Percentiles rank a stretch among this genome's conserved stretches.
Evolutionary conservation across 2,797 vertebrate genomes (phyloP).

Genomic region (Craterocephalus amniculus): DNA sequence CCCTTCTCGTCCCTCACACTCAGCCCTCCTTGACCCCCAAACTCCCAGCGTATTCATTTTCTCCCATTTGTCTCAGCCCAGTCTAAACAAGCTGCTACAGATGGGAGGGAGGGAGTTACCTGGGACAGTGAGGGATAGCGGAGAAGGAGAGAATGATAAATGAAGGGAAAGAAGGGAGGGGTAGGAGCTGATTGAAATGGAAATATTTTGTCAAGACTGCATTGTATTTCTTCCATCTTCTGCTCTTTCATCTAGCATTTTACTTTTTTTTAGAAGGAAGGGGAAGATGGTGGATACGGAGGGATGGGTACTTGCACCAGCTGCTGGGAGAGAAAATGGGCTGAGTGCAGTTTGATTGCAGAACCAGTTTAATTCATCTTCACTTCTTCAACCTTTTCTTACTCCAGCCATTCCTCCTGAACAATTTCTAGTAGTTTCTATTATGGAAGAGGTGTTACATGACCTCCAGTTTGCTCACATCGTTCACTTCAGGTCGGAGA

Average conservation of each 20-base stretch:
- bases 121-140: slow-evolving; percentile 51
- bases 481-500: too few species aligned
- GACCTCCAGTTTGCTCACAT: not conserved
- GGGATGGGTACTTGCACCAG: slow-evolving; percentile 18
- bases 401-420: not conserved
- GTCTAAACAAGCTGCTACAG: slow-evolving; percentile 77
- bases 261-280: slow-evolving; percentile 2
- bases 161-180: slow-evolving; percentile 40
- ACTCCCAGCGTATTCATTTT: slow-evolving; percentile 68
- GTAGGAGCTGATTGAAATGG: slow-evolving; percentile 54
- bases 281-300: slow-evolving; percentile 23
- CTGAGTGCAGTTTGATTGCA: slow-evolving; percentile 28
- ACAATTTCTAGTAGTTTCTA: slow-evolving; percentile 3
- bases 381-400: not conserved
- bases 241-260: slow-evolving; percentile 43
- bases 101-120: slow-evolving; percentile 21
- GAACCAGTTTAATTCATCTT: slow-evolving; percentile 13
- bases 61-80: slow-evolving; percentile 76
- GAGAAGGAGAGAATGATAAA: slow-evolving; percentile 65
- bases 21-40: slow-evolving; percentile 72
- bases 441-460: not conserved
- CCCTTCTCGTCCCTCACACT: slow-evolving; percentile 60
- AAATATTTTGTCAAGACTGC: slow-evolving; percentile 46
- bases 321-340: slow-evolving; percentile 7
- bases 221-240: slow-evolving; percentile 38